Conservation (phyloP, 1,140 invertebrate genomes). For the Cyphomyrmex costatus region DNA sequence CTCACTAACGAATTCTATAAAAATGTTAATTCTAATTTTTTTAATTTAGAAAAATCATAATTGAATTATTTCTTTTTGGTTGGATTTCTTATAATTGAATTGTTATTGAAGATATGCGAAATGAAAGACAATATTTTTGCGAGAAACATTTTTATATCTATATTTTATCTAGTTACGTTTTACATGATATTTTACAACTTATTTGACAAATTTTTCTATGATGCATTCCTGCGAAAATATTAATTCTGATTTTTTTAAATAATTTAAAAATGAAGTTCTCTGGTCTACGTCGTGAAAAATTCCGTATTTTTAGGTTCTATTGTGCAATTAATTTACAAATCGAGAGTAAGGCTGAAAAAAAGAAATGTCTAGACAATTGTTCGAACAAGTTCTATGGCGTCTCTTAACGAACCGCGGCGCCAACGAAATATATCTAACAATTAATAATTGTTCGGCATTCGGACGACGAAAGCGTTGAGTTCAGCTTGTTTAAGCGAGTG, state of each 20-base stretch:
- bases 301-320: background rate
- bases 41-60: no score
- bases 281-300: background rate
- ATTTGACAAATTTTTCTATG: background rate
- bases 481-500: conserved; percentile 28
- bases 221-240: background rate
- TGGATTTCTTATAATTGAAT: no score
- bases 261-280: background rate
- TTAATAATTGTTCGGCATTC: conserved; percentile 19
- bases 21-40: background rate
- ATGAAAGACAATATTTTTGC: background rate
- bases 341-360: background rate
- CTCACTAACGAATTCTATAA: background rate
- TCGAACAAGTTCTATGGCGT: background rate
- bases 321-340: background rate
- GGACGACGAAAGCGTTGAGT: conserved; percentile 1
- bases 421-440: conserved; percentile 19
- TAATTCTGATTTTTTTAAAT: background rate
- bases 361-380: background rate
- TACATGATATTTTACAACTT: background rate
- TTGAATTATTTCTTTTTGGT: no score
- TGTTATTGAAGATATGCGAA: background rate
- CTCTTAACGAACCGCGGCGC: conserved; percentile 18
- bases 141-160: background rate
- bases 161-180: background rate